These are phyloP conservation scores for Ligdia adustata DNA, from an alignment of 2,888 invertebrate species.

Conservation along the genomic window DNA sequence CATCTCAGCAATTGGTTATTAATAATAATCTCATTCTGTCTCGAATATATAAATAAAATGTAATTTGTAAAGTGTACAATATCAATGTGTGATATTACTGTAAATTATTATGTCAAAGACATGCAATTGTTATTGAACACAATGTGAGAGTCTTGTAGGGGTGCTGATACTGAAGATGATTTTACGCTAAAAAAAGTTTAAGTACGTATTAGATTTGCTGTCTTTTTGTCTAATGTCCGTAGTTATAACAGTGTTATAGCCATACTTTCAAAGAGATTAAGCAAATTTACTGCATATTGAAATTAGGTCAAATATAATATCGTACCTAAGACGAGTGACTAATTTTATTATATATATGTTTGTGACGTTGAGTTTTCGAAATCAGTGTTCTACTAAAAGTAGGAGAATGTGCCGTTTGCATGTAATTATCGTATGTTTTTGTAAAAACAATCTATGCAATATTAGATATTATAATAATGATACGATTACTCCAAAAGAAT, in stretches of 20 bases:
- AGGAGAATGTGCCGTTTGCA: conserved; percentile 8
- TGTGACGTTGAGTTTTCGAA: background rate
- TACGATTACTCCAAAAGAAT: conserved; percentile 16
- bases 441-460: conserved; percentile 27
- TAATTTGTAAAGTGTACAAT: conserved; percentile 54
- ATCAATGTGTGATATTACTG: conserved; percentile 72
- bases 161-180: conserved; percentile 16
- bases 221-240: too few species aligned
- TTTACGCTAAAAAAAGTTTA: conserved; percentile 2
- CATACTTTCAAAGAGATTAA: too few species aligned
- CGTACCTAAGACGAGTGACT: too few species aligned
- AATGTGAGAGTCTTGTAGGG: conserved; percentile 27
- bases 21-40: too few species aligned
- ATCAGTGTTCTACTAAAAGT: conserved; percentile 27
- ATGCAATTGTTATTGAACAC: conserved; percentile 37
- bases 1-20: too few species aligned
- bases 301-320: too few species aligned
- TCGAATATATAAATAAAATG: too few species aligned
- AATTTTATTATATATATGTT: conserved; percentile 6
- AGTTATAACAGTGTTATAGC: too few species aligned
- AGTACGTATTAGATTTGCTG: too few species aligned
- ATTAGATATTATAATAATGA: conserved; percentile 23
- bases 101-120: conserved; percentile 65
- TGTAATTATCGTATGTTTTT: conserved; percentile 13
- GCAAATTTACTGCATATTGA: too few species aligned